These are phyloP conservation scores for Bovichtus variegatus DNA, from an alignment of 2,797 vertebrate genomes.

Conservation along the genomic window DNA sequence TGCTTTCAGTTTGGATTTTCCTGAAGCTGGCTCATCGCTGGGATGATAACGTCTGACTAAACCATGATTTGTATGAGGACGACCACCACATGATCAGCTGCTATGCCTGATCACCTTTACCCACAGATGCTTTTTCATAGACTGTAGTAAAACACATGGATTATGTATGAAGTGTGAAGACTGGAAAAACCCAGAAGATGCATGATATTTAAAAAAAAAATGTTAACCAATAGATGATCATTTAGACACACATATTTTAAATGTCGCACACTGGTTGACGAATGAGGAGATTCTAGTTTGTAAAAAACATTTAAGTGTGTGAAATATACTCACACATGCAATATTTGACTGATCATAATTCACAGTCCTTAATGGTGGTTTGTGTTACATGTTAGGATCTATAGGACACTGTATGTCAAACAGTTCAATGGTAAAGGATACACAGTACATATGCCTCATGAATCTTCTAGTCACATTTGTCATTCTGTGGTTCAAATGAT, in stretches of 20 bases:
- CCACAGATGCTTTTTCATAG: conserved; percentile 10
- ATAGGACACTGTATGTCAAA: too few species aligned
- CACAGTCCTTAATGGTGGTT: too few species aligned
- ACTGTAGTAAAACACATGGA: conserved; percentile 3
- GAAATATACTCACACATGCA: too few species aligned
- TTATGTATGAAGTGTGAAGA: background rate
- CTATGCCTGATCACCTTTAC: conserved; percentile 17
- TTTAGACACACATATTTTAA: background rate
- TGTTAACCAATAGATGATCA: background rate
- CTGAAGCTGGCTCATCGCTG: conserved; percentile 38
- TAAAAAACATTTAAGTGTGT: too few species aligned
- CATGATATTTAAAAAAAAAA: background rate
- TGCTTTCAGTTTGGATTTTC: conserved; percentile 40
- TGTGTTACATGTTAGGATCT: too few species aligned
- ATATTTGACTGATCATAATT: too few species aligned
- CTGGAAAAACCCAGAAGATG: background rate
- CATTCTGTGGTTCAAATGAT: too few species aligned
- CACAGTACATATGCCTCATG: too few species aligned
- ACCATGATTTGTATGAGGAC: conserved; percentile 31
- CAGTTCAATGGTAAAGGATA: too few species aligned
- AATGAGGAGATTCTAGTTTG: too few species aligned
- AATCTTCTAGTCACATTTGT: too few species aligned
- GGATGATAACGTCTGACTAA: background rate
- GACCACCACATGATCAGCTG: conserved; percentile 18
- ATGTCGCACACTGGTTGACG: background rate